Evolutionary conservation across 2,888 invertebrate species (phyloP).

Genomic region (Odontomyia ornata): DNA sequence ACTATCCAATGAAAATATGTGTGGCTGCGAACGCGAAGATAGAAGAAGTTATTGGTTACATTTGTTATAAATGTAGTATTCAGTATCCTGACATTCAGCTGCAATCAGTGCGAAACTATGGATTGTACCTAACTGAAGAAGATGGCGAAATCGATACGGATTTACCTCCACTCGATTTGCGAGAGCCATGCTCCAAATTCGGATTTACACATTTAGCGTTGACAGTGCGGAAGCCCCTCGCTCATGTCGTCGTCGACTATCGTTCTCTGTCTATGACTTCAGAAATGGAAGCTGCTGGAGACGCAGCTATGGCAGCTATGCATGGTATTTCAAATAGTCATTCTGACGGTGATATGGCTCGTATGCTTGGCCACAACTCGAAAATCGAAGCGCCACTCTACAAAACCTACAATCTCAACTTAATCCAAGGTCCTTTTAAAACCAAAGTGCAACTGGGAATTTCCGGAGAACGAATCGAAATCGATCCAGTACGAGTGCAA

Average conservation of each 20-base stretch:
- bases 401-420: conserved; percentile 80
- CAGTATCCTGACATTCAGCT: conserved; percentile 71
- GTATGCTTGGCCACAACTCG: conserved; percentile 77
- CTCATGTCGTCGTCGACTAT: conserved; percentile 59
- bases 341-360: conserved; percentile 68
- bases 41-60: conserved; percentile 89
- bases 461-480: conserved; percentile 90
- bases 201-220: conserved; percentile 90
- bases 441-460: conserved; percentile 87
- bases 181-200: conserved; percentile 91
- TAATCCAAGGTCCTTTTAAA: conserved; percentile 83
- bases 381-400: conserved; percentile 89
- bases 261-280: conserved; percentile 63
- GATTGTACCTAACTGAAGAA: conserved; percentile 93
- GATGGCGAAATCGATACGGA: conserved; percentile 95
- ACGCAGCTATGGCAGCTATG: conserved; percentile 63
- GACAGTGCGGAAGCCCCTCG: conserved; percentile 71
- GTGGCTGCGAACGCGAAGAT: conserved; percentile 87
- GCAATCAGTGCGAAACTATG: conserved; percentile 77
- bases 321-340: conserved; percentile 53
- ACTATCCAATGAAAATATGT: conserved; percentile 84
- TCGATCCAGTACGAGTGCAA: conserved; percentile 80
- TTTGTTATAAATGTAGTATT: conserved; percentile 83
- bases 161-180: conserved; percentile 88
- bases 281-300: conserved; percentile 62